Evolutionary conservation across 2,797 vertebrate genomes (phyloP), one percentile per base, ranked within the genome.

Genomic region (Tragopan temminckii): DNA sequence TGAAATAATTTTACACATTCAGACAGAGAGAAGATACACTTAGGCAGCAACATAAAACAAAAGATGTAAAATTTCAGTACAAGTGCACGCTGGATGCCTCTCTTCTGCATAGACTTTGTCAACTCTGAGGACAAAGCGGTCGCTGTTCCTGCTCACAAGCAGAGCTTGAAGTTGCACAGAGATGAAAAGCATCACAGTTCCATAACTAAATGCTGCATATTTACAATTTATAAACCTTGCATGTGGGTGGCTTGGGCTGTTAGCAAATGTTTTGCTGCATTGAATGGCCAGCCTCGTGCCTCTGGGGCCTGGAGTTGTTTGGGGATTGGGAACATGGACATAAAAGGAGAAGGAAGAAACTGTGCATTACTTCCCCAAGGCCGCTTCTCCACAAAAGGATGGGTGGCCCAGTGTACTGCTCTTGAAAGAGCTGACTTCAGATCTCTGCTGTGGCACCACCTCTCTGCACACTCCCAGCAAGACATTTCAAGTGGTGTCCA

Each of bases 161-260:
- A 3, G 52, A 77, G 8, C 46, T 77, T 71, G 72, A 85, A 92
- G 40, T 66, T 82, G 45, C 23, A 64, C 84, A 80, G 42, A 69
- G 90, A 92, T 43, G 80, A 90, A 89, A 95, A 88, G 12, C 59
- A 40, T 92, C 53, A 80, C 68, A 92, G 71, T 92, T 89, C 42
- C 58, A 24, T 66, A 81, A 80, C 75, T 85, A 83, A 95, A 71
- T 1, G 13, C n/a, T 82, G 45, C 3, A 78, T 58, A 89, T 90
- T 78, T 70, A 21, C 62, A 81, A 20, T 85, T 94, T 89, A 69
- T 70, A 79, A 85, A 43, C 5, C 23, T 63, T 1, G 1, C 40
- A n/a, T 80, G 82, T 70, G 50, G 71, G 69, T 92, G 87, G 84
- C 38, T 64, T 23, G 50, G 55, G 40, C 43, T 74, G 52, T 91